Evolutionary conservation across 2,113 vertebrate genomes (phyloP).

Genomic region (Rattus rattus): DNA sequence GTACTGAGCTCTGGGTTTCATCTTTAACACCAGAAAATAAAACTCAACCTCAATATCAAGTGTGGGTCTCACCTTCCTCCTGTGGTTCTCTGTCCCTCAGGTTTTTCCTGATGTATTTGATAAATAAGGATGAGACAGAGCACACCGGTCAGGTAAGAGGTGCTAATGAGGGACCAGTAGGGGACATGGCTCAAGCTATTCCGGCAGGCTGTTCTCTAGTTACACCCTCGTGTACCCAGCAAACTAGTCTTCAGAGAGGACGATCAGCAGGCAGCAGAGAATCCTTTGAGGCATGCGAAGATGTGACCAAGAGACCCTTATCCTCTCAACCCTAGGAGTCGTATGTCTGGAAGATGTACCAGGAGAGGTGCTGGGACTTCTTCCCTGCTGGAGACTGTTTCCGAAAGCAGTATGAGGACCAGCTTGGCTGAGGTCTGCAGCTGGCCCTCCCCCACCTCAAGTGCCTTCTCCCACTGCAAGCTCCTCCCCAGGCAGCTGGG

Average conservation of each 20-base stretch:
- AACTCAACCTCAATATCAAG: not conserved
- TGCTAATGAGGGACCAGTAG: not conserved
- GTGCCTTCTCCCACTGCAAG: constrained; percentile 74
- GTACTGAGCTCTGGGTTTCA: not conserved
- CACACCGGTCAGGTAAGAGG: constrained; percentile 94
- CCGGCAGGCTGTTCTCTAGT: not conserved
- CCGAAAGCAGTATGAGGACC: constrained; percentile 96
- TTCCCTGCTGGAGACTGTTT: constrained; percentile 96
- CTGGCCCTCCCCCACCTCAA: constrained; percentile 56
- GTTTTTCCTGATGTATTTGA: constrained; percentile 98
- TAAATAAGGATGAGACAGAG: constrained; percentile 96
- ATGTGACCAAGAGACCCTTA: not conserved
- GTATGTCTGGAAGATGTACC: constrained; percentile 97
- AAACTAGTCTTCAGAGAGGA: not conserved
- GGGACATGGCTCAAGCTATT: not conserved
- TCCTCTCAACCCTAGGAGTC: constrained; percentile 88
- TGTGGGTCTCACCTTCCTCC: constrained; percentile 6
- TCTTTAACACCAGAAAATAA: not conserved
- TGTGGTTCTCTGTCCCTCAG: constrained; percentile 77
- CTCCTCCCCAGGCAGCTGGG: not conserved
- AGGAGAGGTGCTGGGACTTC: constrained; percentile 96
- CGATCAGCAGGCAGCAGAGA: not conserved
- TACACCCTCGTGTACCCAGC: not conserved
- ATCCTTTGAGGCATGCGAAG: not conserved
- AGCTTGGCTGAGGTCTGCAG: constrained; percentile 89